phyloP scores from a whole-genome alignment of 2,888 invertebrate genomes.

The Lobophora halterata region DNA sequence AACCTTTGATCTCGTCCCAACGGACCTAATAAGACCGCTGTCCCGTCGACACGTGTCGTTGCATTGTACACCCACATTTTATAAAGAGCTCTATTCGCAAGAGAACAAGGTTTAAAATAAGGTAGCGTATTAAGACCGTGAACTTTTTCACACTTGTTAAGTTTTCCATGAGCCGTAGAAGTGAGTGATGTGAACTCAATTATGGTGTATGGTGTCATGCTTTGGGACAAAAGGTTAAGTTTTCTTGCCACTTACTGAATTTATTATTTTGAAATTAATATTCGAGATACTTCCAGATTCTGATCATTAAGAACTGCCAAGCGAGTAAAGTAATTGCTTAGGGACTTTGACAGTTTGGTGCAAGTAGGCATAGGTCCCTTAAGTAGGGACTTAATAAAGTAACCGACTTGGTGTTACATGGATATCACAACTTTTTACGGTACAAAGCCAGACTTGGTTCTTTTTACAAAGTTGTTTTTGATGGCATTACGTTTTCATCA shows the following conservation, averaged over 20 bases:
- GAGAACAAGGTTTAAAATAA: conserved; percentile 2
- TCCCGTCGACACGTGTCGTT: conserved; percentile 12
- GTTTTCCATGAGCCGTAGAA: conserved; percentile 24
- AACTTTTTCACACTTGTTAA: conserved; percentile 28
- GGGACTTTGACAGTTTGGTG: too few species aligned
- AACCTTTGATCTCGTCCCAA: not conserved
- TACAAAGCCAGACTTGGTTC: too few species aligned
- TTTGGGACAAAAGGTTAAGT: conserved; percentile 6
- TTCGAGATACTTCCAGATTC: too few species aligned
- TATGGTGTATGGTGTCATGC: conserved; percentile 20
- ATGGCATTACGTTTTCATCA: too few species aligned
- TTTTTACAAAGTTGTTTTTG: too few species aligned
- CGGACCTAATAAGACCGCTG: conserved; percentile 6
- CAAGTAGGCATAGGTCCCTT: too few species aligned
- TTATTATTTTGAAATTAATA: too few species aligned
- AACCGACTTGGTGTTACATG: too few species aligned
- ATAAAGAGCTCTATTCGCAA: conserved; percentile 1
- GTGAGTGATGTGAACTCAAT: conserved; percentile 21
- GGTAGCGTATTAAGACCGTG: conserved; percentile 11
- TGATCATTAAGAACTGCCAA: too few species aligned
- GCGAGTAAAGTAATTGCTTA: too few species aligned
- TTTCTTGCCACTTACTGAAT: conserved; percentile 9
- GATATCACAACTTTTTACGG: too few species aligned
- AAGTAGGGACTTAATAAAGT: too few species aligned
- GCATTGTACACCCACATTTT: conserved; percentile 3